These are phyloP conservation scores for Callospermophilus lateralis DNA, from an alignment of 2,113 vertebrate species.

Conservation along the genomic window DNA sequence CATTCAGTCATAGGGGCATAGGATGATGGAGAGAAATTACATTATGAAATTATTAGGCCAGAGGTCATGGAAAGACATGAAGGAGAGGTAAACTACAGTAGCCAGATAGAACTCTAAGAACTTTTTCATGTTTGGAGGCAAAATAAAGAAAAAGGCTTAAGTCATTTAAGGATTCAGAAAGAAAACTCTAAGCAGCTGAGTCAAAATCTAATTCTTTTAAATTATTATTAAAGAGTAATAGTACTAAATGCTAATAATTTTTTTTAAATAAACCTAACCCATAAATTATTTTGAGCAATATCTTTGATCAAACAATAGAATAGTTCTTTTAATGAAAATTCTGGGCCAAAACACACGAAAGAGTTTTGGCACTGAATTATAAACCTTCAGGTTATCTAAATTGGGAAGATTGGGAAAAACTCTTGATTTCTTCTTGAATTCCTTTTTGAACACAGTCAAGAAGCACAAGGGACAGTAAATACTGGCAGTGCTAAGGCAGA, in stretches of 20 bases:
- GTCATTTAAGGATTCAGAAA: not conserved
- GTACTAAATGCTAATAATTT: not conserved
- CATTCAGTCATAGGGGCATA: not conserved
- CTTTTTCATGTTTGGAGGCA: not conserved
- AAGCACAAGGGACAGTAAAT: not conserved
- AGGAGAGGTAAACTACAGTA: not conserved
- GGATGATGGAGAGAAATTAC: not conserved
- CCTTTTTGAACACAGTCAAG: not conserved
- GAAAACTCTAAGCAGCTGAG: not conserved
- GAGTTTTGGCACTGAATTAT: not conserved
- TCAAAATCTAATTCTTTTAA: not conserved
- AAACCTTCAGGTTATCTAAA: not conserved
- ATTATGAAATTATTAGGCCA: not conserved
- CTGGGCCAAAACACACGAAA: not conserved
- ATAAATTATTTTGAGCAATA: not conserved
- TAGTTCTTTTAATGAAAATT: not conserved
- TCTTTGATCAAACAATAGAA: not conserved
- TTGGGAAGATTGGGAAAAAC: not conserved
- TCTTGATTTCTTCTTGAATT: not conserved
- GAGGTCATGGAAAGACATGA: fast-evolving
- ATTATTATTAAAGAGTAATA: not conserved
- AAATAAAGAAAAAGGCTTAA: not conserved
- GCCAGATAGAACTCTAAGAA: not conserved
- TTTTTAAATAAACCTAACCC: not conserved
- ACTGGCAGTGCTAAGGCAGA: not conserved